phyloP scores from a whole-genome alignment of 2,888 invertebrate genomes.

The Ormia ochracea region DNA sequence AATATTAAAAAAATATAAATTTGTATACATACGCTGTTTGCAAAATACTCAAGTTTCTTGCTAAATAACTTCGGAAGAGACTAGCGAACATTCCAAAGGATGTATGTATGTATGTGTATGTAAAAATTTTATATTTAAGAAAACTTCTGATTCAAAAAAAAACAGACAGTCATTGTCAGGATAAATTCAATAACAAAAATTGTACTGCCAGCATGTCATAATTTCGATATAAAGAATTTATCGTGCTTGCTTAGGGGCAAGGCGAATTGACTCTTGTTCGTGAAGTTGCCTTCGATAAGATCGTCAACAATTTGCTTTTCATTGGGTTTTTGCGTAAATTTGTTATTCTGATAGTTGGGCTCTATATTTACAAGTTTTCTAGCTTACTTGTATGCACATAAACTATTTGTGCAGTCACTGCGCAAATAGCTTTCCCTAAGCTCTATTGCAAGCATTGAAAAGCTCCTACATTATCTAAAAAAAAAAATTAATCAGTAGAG shows the following conservation, averaged over 20 bases:
- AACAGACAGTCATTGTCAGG: no score
- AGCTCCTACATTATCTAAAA: conserved; percentile 14
- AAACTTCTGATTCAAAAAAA: no score
- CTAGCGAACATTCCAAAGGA: conserved; percentile 1
- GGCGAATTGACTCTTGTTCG: no score
- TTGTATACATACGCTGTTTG: not conserved
- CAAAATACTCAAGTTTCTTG: not conserved
- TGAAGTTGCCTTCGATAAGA: no score
- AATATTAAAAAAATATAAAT: not conserved
- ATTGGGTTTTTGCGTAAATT: not conserved
- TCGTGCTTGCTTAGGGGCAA: no score
- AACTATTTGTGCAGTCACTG: not conserved
- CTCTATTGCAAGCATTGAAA: conserved; percentile 6
- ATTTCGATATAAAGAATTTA: no score
- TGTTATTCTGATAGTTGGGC: no score
- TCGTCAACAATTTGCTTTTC: not conserved
- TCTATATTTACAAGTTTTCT: no score
- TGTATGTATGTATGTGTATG: not conserved
- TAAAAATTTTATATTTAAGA: not conserved
- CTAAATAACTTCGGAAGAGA: not conserved
- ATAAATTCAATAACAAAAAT: no score
- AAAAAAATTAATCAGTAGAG: not conserved
- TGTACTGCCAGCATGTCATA: no score
- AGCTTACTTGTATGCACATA: not conserved
- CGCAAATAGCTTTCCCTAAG: not conserved